Conservation (phyloP, 2,113 vertebrate species). For the Oplegnathus fasciatus region DNA sequence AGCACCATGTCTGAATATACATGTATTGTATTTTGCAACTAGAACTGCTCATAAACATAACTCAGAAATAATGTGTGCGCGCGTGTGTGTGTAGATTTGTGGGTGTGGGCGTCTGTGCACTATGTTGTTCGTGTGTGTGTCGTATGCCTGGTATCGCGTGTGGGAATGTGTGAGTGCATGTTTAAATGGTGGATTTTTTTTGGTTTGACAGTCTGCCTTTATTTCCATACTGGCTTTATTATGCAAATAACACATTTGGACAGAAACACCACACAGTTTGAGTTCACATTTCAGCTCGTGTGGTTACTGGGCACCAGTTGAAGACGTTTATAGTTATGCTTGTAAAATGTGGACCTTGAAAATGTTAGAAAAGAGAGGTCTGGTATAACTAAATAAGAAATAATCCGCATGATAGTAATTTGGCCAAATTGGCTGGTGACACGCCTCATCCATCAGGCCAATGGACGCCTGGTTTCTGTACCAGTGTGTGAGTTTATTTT, state of each 20-base stretch:
- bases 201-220: not conserved
- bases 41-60: not conserved
- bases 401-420: not conserved
- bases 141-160: not conserved
- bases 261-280: not conserved
- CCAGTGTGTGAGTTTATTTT: slow-evolving; percentile 15
- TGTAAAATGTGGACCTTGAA: not conserved
- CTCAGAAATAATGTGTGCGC: not conserved
- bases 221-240: not conserved
- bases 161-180: not conserved
- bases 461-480: not conserved
- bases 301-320: not conserved
- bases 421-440: slow-evolving; percentile 11
- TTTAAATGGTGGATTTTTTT: not conserved
- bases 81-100: not conserved
- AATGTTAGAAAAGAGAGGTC: not conserved
- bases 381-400: not conserved
- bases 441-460: not conserved
- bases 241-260: not conserved
- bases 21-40: not conserved
- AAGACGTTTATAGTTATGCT: not conserved
- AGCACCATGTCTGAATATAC: not conserved
- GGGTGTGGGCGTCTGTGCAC: not conserved
- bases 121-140: not conserved
- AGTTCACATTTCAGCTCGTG: not conserved